Conservation (phyloP, 2,113 vertebrate genomes). For the Lipotes vexillifer region DNA sequence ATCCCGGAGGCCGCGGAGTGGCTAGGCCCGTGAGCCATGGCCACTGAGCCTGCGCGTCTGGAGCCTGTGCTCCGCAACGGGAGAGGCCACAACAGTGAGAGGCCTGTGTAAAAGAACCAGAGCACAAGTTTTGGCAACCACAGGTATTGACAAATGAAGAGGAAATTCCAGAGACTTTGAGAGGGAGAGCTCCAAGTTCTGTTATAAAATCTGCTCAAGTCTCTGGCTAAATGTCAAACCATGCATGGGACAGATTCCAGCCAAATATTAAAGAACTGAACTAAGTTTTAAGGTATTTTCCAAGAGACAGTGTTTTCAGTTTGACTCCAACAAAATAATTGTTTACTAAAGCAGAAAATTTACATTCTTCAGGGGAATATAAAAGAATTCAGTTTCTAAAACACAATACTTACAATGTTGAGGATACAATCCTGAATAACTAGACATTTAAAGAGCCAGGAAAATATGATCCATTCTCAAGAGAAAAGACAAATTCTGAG, state of each 20-base stretch:
- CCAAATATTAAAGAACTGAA: background rate
- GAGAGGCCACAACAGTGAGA: too few relatives aligned
- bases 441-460: background rate
- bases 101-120: background rate
- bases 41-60: rapidly evolving
- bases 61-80: too few relatives aligned
- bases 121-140: background rate
- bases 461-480: background rate
- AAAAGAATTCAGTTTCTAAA: background rate
- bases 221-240: background rate
- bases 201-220: background rate
- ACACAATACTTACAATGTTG: background rate
- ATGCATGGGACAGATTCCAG: background rate
- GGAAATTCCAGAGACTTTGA: background rate
- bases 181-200: background rate
- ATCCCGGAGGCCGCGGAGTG: too few relatives aligned
- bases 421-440: background rate
- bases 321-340: background rate
- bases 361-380: background rate
- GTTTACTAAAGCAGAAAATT: background rate
- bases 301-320: background rate
- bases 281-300: background rate
- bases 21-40: too few relatives aligned
- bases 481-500: background rate
- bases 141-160: background rate